Conservation (phyloP, 2,888 invertebrate genomes). For the Melanostoma scalare region DNA sequence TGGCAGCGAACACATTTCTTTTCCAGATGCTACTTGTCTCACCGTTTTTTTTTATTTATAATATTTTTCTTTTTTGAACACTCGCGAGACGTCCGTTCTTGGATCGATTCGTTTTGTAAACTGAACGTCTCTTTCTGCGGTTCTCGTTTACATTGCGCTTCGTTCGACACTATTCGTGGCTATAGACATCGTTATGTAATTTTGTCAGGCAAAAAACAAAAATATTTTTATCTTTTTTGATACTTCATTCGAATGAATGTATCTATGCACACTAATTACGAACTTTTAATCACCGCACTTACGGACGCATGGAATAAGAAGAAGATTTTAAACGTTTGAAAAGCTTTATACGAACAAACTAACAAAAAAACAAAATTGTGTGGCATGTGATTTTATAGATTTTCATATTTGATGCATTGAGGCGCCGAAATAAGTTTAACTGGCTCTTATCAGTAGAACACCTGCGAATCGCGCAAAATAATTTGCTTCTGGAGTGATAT, state of each 20-base stretch:
- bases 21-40: conserved; percentile 9
- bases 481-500: no score
- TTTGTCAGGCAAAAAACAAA: conserved; percentile 48
- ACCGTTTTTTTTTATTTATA: not conserved
- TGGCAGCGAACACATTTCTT: conserved; percentile 13
- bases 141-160: conserved; percentile 61
- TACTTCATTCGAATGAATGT: conserved; percentile 30
- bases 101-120: conserved; percentile 61
- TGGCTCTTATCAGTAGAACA: no score
- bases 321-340: conserved; percentile 31
- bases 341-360: not conserved
- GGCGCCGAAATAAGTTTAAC: no score
- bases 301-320: conserved; percentile 30
- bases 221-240: conserved; percentile 65
- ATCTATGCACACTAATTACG: conserved; percentile 30
- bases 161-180: conserved; percentile 10
- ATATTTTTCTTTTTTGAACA: not conserved
- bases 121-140: conserved; percentile 46
- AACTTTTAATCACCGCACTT: not conserved
- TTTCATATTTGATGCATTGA: no score
- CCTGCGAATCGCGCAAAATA: no score
- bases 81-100: conserved; percentile 47
- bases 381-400: no score
- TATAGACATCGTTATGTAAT: conserved; percentile 51
- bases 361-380: no score